phyloP scores from a whole-genome alignment of 2,888 invertebrate species.

The Sipha maydis region DNA sequence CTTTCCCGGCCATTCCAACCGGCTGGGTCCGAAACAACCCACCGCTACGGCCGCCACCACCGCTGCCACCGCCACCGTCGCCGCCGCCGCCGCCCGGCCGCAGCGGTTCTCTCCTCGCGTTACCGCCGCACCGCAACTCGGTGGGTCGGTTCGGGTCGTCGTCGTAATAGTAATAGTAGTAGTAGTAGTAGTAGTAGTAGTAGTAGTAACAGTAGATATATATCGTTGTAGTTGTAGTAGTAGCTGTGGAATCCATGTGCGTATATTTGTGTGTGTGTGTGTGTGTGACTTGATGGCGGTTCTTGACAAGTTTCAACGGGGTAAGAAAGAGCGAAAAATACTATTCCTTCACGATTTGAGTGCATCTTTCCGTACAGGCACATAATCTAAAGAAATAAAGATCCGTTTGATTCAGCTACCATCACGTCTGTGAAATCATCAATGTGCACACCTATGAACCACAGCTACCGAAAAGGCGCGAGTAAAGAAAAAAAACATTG shows the following conservation, averaged over 20 bases:
- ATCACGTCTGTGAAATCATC: no score
- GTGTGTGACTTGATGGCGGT: no score
- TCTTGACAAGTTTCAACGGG: no score
- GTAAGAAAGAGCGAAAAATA: no score
- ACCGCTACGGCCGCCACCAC: background rate
- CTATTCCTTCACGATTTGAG: no score
- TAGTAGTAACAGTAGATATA: background rate
- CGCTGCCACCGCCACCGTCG: background rate
- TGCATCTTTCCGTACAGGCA: no score
- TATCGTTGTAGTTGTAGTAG: background rate
- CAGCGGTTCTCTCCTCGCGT: background rate
- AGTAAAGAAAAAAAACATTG: no score
- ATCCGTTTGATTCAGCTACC: no score
- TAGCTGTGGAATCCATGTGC: background rate
- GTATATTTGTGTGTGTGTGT: no score
- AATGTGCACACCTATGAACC: no score
- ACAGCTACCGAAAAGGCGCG: no score
- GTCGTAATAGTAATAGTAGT: background rate
- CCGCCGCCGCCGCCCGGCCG: conserved; percentile 25
- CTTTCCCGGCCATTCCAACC: conserved; percentile 65
- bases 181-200: background rate
- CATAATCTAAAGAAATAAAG: no score
- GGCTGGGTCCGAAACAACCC: conserved; percentile 58
- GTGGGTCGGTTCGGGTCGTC: background rate
- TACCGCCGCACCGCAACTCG: background rate